A percentile compares a stretch with the other conserved stretches of the same genome.
Conservation (phyloP, 2,888 invertebrate genomes). For the Brachylomia viminalis region DNA sequence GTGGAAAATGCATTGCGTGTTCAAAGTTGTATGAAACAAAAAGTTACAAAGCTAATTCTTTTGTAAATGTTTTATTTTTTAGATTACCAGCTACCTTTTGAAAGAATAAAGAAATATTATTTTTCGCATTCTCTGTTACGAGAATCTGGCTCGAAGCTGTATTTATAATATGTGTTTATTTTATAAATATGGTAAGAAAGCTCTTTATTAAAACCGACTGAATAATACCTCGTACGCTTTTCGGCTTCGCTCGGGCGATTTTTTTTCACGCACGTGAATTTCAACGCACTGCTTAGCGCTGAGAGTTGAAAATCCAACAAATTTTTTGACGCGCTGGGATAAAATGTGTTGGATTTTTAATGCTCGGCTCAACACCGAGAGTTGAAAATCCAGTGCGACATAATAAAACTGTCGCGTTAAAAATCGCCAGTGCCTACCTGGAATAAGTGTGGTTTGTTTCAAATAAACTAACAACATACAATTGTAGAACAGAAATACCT, state of each 20-base stretch:
- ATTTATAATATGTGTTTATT: not conserved
- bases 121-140: not conserved
- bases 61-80: constrained; percentile 9
- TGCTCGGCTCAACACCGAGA: not conserved
- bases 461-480: not conserved
- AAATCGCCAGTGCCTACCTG: not conserved
- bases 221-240: not conserved
- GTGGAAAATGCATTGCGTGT: constrained; percentile 49
- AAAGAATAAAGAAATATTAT: not conserved
- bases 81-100: not conserved
- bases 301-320: not conserved
- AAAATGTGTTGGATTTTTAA: not conserved
- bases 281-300: not conserved
- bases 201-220: not conserved
- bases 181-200: not conserved
- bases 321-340: not conserved
- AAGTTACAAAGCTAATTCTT: constrained; percentile 35
- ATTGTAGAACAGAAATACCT: not conserved
- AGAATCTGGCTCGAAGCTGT: not conserved
- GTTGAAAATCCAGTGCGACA: not conserved
- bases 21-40: constrained; percentile 31
- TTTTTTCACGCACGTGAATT: not conserved
- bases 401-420: not conserved
- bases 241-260: not conserved
- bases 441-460: not conserved